Conservation (phyloP, 1,140 invertebrate genomes). For the Papilio glaucus region DNA sequence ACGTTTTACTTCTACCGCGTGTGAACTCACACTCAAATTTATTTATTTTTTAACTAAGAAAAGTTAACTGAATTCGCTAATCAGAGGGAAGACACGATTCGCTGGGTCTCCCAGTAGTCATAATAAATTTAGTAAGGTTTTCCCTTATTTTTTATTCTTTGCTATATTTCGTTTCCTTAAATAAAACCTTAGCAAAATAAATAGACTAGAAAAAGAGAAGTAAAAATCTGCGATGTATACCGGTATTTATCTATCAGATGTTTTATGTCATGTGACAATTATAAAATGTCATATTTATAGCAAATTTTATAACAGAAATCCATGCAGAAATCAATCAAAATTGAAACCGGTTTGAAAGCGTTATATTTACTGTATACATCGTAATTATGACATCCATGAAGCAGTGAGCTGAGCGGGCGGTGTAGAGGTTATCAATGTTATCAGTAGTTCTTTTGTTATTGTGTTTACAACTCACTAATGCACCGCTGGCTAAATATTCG, state of each 20-base stretch:
- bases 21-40: no score
- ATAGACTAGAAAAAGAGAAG: neutral
- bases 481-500: neutral
- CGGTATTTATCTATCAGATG: neutral
- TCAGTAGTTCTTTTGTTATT: conserved; percentile 21
- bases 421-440: conserved; percentile 36
- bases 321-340: neutral
- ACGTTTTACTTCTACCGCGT: no score
- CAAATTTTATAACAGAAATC: neutral
- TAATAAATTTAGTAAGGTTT: no score
- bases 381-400: neutral
- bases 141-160: no score
- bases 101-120: no score
- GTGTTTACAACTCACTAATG: conserved; percentile 29
- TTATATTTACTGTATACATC: neutral
- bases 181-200: neutral
- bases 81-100: no score
- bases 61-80: no score
- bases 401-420: neutral
- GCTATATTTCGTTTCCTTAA: no score
- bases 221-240: neutral
- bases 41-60: no score
- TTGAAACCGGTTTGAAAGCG: neutral
- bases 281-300: neutral
- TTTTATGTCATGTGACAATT: neutral